These are phyloP conservation scores for Megalops cyprinoides DNA, from an alignment of 2,797 vertebrate species.

Conservation along the genomic window DNA sequence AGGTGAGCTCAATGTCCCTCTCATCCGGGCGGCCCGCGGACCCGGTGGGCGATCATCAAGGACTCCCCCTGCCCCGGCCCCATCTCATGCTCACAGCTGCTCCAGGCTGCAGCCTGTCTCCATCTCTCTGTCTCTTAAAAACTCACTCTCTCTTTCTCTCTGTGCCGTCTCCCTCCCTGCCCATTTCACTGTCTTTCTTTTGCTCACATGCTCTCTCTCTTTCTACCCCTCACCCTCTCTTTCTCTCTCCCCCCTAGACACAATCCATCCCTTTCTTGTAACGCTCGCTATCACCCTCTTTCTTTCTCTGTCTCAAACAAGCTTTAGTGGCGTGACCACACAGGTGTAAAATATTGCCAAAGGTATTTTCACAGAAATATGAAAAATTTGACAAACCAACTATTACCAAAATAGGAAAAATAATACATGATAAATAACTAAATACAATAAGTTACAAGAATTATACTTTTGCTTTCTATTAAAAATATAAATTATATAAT, in stretches of 20 bases:
- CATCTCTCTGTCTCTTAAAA: background rate
- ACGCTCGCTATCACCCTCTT: background rate
- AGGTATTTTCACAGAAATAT: too few relatives aligned
- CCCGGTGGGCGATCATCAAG: conserved; percentile 38
- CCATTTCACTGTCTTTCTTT: conserved; percentile 8
- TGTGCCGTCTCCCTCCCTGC: background rate
- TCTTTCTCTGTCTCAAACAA: background rate
- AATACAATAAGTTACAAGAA: too few relatives aligned
- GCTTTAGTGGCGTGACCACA: too few relatives aligned
- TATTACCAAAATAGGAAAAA: too few relatives aligned
- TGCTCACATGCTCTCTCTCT: background rate
- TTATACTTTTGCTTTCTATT: too few relatives aligned
- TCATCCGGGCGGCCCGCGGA: conserved; percentile 23
- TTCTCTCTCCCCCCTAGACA: conserved; percentile 27
- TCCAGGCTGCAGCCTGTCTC: conserved; percentile 31
- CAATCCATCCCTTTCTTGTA: too few relatives aligned
- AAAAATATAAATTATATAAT: too few relatives aligned
- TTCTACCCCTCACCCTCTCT: conserved; percentile 10
- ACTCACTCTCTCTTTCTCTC: background rate
- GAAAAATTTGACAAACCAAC: too few relatives aligned
- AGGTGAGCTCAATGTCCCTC: conserved; percentile 38
- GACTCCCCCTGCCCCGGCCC: conserved; percentile 32
- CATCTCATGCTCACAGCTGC: conserved; percentile 36
- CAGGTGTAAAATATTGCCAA: too few relatives aligned
- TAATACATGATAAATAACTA: too few relatives aligned